Percentiles rank a stretch among this genome's conserved stretches.
phyloP scores from a whole-genome alignment of 2,113 vertebrate genomes.

The Oreochromis aureus region DNA sequence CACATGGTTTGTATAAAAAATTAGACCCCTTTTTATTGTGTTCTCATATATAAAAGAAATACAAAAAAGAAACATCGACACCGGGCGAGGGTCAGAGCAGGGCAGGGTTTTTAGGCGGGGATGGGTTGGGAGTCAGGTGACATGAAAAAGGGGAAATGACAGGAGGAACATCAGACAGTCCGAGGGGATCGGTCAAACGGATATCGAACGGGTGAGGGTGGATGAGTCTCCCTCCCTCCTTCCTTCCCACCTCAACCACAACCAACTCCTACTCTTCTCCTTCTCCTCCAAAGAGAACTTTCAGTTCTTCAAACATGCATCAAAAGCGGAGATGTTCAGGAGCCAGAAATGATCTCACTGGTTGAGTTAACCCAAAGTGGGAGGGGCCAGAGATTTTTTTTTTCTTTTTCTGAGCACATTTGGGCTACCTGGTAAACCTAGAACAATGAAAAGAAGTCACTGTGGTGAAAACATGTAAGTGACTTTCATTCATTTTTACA shows the following conservation, averaged over 20 bases:
- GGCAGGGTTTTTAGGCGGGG: background rate
- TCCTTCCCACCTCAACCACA: background rate
- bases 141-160: constrained; percentile 42
- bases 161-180: constrained; percentile 40
- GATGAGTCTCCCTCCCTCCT: background rate
- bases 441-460: background rate
- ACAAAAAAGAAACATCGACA: constrained; percentile 76
- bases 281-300: background rate
- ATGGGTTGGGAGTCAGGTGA: background rate
- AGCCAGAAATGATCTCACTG: background rate
- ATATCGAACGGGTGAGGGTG: constrained; percentile 1
- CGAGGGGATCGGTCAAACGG: background rate
- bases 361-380: constrained; percentile 33
- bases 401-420: background rate
- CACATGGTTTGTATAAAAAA: constrained; percentile 63
- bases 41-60: constrained; percentile 79
- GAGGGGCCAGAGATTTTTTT: background rate
- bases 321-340: background rate
- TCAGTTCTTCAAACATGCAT: constrained; percentile 1
- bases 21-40: constrained; percentile 77
- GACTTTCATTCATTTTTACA: background rate
- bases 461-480: background rate
- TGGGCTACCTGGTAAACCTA: background rate
- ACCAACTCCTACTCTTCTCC: background rate
- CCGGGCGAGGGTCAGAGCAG: constrained; percentile 4